phyloP scores from a whole-genome alignment of 2,888 invertebrate genomes.

The Heliconius ethilla region DNA sequence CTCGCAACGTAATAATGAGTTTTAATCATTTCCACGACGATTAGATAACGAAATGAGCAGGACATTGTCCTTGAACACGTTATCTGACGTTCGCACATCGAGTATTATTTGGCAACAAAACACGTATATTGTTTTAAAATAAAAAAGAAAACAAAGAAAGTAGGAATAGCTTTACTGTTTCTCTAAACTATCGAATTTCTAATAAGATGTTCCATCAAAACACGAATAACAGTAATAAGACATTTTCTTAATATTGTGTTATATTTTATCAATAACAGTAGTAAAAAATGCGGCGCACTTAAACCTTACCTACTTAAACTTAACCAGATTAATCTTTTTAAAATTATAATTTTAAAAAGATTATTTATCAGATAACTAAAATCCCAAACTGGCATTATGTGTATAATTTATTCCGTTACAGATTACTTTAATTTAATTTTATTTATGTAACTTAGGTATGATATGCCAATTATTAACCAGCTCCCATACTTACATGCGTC shows the following conservation, averaged over 20 bases:
- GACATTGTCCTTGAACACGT: neutral
- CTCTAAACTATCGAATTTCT: too few relatives aligned
- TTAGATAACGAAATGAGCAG: slow-evolving; percentile 11
- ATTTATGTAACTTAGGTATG: neutral
- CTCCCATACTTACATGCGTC: slow-evolving; percentile 2
- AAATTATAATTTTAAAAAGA: neutral
- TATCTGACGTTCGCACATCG: neutral
- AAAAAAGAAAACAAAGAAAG: neutral
- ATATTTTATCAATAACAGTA: neutral
- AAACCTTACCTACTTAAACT: neutral
- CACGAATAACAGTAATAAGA: too few relatives aligned
- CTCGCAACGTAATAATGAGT: neutral
- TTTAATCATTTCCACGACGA: neutral
- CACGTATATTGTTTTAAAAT: neutral
- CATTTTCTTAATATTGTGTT: neutral
- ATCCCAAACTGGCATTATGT: too few relatives aligned
- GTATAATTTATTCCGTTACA: neutral
- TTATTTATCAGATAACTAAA: neutral
- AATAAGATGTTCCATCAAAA: too few relatives aligned
- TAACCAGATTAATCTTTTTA: too few relatives aligned
- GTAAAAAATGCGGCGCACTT: neutral
- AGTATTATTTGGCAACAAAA: neutral
- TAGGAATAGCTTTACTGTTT: neutral
- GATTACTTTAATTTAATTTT: neutral
- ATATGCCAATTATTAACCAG: neutral